Evolutionary conservation across 2,888 invertebrate genomes (phyloP).

Genomic region (Tetragnatha montana): DNA sequence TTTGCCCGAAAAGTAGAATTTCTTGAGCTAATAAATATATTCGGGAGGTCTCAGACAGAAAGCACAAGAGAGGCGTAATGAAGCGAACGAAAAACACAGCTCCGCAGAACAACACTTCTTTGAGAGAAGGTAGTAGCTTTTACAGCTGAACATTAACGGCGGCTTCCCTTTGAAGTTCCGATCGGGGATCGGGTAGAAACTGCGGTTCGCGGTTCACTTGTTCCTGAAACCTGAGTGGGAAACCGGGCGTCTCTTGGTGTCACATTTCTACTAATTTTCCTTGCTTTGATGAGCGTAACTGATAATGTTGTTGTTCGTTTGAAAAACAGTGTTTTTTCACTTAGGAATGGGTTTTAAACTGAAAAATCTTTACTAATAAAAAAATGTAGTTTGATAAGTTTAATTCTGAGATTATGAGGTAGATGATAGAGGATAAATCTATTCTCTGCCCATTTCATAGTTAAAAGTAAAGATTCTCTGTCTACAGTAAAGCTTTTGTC

Average conservation of each 20-base stretch:
- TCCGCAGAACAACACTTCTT: conserved; percentile 24
- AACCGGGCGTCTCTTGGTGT: neutral
- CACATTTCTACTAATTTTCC: neutral
- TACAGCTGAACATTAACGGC: conserved; percentile 53
- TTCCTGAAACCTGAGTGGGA: neutral
- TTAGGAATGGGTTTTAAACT: no score
- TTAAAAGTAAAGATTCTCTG: no score
- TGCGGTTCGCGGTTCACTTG: neutral
- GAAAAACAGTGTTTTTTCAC: no score
- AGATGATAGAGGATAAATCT: no score
- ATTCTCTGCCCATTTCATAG: no score
- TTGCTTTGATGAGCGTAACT: no score
- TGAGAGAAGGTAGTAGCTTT: conserved; percentile 50
- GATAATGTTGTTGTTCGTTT: no score
- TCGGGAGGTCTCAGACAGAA: conserved; percentile 42
- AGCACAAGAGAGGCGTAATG: neutral
- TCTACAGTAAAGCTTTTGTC: no score
- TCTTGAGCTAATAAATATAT: conserved; percentile 45
- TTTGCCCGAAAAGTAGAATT: conserved; percentile 2
- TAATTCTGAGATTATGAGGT: no score
- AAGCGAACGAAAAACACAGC: conserved; percentile 13
- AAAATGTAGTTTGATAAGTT: no score
- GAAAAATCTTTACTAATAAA: no score
- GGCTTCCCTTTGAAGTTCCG: conserved; percentile 40
- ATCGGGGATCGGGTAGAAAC: conserved; percentile 35